Conservation (phyloP, 2,113 vertebrate genomes). For the Poeciliopsis turrubarensis region DNA sequence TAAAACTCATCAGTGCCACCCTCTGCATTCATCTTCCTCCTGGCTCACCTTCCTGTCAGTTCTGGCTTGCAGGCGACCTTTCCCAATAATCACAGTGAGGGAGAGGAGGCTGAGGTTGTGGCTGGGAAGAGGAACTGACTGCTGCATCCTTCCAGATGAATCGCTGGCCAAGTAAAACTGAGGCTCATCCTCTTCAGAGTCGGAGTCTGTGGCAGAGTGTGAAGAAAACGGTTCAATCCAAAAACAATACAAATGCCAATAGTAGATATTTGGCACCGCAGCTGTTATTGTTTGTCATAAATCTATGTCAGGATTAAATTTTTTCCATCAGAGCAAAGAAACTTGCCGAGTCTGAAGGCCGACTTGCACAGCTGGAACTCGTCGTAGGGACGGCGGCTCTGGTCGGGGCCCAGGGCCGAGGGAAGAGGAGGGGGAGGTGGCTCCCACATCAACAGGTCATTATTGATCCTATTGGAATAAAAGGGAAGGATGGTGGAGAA, state of each 20-base stretch:
- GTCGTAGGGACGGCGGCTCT: constrained; percentile 58
- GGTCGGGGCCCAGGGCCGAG: constrained; percentile 46
- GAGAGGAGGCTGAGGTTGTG: constrained; percentile 85
- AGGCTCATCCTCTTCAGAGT: constrained; percentile 89
- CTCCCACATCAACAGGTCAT: constrained; percentile 93
- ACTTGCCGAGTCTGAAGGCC: constrained; percentile 87
- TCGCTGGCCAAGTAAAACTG: constrained; percentile 81
- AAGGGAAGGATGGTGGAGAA: not conserved
- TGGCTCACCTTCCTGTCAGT: constrained; percentile 86
- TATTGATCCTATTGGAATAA: constrained; percentile 84
- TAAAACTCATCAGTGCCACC: constrained; percentile 15
- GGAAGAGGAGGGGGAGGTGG: constrained; percentile 64
- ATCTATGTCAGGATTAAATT: not conserved
- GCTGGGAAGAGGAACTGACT: constrained; percentile 52
- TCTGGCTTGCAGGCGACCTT: constrained; percentile 85
- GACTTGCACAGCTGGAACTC: constrained; percentile 93
- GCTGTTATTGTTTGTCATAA: not conserved
- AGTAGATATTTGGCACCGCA: not conserved
- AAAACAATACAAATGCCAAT: constrained; percentile 18
- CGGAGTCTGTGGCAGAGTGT: constrained; percentile 78
- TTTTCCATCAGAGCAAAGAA: constrained; percentile 16
- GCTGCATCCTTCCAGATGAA: constrained; percentile 45
- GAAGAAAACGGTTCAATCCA: constrained; percentile 1
- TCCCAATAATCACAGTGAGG: constrained; percentile 82
- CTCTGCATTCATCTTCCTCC: not conserved